Evolutionary conservation across 2,797 vertebrate genomes (phyloP), one percentile per base, ranked within the genome.

Genomic region (Bovichtus diacanthus): DNA sequence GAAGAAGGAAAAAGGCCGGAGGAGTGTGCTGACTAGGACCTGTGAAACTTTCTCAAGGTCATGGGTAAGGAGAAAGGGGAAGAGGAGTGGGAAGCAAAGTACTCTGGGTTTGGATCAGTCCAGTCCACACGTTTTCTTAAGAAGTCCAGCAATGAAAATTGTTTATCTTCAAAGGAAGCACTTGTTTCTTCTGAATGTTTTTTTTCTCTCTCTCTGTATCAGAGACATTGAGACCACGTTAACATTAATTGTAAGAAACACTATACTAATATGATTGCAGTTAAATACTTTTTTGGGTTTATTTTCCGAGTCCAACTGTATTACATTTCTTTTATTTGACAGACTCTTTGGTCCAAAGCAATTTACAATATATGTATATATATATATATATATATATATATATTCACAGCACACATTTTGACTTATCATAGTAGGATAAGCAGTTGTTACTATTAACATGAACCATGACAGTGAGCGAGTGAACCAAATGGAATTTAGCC

Each of bases 31-130:
- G 38, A 81, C 55, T 66, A 43, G 64, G 66, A 81, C 36, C 27
- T 70, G 5, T 50, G 39, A 68, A 88, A 89, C 82, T 87, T 88
- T 81, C 25, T 86, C 71, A 92, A 91, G 90, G 91, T 93, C 71
- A 78, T n/a, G 18, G 41, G 49, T 41, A 59, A 67, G 49, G 25
- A 12, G 15, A 59, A 23, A 54, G 31, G 31, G 43, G 55, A 19
- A 50, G 39, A 34, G 25, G 15, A 18, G 43, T 27, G 18, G 44
- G 13, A 58, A 41, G 10, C 18, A 43, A 62, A 69, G 54, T 13
- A 43, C 44, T 23, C 12, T 60, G 11, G 13, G n/a, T 63, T 50
- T 60, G 43, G 12, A 71, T 55, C 41, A 73, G 31, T 68, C 76
- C 34, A 31, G 5, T 2, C 25, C 34, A 4, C 18, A 12, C n/a